phyloP scores from a whole-genome alignment of 2,797 vertebrate species.

The Sebastes kiyomatsui region DNA sequence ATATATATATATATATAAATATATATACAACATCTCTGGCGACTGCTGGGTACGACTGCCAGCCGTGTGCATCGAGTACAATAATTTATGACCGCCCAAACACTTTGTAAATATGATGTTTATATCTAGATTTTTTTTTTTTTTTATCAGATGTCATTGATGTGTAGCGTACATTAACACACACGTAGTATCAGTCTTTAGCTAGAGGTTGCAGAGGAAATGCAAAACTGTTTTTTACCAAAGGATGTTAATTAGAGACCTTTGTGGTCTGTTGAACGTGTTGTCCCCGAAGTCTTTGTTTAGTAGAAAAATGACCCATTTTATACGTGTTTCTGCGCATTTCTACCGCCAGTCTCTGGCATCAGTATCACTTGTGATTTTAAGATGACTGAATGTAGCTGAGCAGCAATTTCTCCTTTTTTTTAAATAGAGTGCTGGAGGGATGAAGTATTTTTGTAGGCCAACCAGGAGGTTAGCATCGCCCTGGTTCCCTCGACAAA shows the following conservation, averaged over 20 bases:
- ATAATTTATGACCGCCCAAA: conserved; percentile 71
- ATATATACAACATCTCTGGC: conserved; percentile 40
- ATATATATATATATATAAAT: neutral
- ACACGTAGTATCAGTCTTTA: conserved; percentile 85
- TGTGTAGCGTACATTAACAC: conserved; percentile 88
- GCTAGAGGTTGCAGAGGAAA: conserved; percentile 81
- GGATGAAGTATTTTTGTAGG: too few species aligned
- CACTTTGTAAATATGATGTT: conserved; percentile 89
- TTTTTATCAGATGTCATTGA: conserved; percentile 85
- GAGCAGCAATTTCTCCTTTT: conserved; percentile 51
- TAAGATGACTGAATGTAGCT: conserved; percentile 78
- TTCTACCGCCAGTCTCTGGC: conserved; percentile 51
- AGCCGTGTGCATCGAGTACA: conserved; percentile 60
- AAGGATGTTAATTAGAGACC: conserved; percentile 85
- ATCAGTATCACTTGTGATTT: conserved; percentile 43
- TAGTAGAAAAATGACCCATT: conserved; percentile 42
- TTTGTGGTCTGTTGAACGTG: conserved; percentile 47
- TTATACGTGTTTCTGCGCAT: conserved; percentile 42
- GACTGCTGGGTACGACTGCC: conserved; percentile 35
- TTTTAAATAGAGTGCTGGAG: neutral
- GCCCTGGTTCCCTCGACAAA: too few species aligned
- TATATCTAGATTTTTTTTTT: conserved; percentile 85
- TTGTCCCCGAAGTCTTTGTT: conserved; percentile 46
- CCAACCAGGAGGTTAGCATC: too few species aligned
- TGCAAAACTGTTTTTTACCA: conserved; percentile 86